These are phyloP conservation scores for Athalia circularis DNA, from an alignment of 2,888 invertebrate species.

Conservation along the genomic window DNA sequence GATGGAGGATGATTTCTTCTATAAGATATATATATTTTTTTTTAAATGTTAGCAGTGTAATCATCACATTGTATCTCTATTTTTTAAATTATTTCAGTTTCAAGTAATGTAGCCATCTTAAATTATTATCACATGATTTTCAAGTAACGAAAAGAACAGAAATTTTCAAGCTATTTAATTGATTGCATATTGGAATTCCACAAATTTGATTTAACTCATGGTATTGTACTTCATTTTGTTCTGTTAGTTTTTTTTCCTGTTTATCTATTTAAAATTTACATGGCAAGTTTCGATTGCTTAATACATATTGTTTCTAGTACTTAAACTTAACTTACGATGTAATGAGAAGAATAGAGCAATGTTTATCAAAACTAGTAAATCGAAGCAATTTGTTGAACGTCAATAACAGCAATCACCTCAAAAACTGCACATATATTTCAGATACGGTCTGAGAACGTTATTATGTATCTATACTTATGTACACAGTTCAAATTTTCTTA, in stretches of 20 bases:
- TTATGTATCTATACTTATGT: neutral
- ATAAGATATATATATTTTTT: neutral
- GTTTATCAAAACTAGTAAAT: constrained; percentile 11
- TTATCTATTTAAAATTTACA: constrained; percentile 1
- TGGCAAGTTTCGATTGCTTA: constrained; percentile 6
- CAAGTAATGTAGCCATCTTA: constrained; percentile 9
- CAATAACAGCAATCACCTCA: constrained; percentile 32
- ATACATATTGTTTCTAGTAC: neutral
- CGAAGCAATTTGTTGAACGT: constrained; percentile 7
- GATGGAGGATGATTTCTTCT: constrained; percentile 18
- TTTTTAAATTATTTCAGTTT: constrained; percentile 11
- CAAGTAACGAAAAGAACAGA: neutral
- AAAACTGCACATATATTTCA: constrained; percentile 24
- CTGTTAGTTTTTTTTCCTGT: neutral
- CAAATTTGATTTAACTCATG: constrained; percentile 24
- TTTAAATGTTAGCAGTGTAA: neutral
- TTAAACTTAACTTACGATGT: constrained; percentile 5
- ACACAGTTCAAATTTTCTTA: constrained; percentile 19
- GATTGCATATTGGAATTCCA: constrained; percentile 6
- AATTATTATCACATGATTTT: constrained; percentile 3
- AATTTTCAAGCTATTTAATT: constrained; percentile 14
- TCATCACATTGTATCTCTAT: neutral
- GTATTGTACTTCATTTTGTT: neutral
- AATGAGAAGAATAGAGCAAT: constrained; percentile 23
- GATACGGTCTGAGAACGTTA: neutral